These are phyloP conservation scores for Selenia dentaria DNA, from an alignment of 2,888 invertebrate genomes.

Conservation along the genomic window DNA sequence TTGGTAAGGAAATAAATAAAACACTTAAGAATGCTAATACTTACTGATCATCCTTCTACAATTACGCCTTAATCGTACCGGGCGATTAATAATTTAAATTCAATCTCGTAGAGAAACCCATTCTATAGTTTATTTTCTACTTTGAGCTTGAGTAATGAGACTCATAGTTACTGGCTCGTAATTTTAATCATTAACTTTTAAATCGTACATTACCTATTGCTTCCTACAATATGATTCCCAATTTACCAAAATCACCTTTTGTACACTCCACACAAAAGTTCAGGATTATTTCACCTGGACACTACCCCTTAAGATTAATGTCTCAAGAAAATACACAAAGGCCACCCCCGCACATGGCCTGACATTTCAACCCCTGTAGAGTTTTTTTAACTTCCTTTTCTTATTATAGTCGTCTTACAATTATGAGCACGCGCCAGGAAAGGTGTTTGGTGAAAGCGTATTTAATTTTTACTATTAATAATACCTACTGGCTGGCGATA, in stretches of 20 bases:
- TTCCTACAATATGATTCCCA: no score
- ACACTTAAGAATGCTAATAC: no score
- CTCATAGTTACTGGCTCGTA: no score
- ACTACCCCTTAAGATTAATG: conserved; percentile 75
- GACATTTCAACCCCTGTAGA: conserved; percentile 64
- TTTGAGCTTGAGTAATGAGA: no score
- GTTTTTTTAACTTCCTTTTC: conserved; percentile 69
- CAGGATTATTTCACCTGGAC: conserved; percentile 67
- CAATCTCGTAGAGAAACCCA: no score
- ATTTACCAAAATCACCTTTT: conserved; percentile 7
- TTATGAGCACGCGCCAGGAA: conserved; percentile 73
- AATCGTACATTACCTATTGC: no score
- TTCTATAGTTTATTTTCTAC: no score
- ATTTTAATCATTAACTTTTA: no score
- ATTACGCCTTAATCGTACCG: no score
- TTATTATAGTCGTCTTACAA: conserved; percentile 63
- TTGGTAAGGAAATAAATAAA: no score
- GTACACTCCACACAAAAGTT: conserved; percentile 29
- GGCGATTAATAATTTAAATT: no score
- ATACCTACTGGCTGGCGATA: not conserved
- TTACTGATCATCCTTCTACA: no score
- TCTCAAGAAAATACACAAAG: conserved; percentile 65
- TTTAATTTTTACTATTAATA: conserved; percentile 40
- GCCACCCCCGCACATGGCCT: conserved; percentile 75
- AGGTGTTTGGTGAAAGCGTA: conserved; percentile 76